A percentile compares a stretch with the other conserved stretches of the same genome.
Conservation (phyloP, 2,113 vertebrate genomes). For the Candoia aspera region DNA sequence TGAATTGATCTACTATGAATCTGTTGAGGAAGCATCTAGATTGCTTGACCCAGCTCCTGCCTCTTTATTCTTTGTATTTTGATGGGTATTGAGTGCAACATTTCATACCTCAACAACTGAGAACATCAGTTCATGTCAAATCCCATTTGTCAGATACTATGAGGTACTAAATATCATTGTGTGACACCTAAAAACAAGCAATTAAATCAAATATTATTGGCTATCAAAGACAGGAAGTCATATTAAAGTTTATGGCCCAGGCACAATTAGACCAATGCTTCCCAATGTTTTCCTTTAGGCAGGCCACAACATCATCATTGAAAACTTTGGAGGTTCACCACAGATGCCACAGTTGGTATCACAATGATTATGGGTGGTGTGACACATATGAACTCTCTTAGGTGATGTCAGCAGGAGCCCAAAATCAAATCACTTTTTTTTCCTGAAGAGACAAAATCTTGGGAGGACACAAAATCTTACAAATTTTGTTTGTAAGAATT, state of each 20-base stretch:
- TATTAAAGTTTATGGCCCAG: background rate
- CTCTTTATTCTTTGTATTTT: background rate
- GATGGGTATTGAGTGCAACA: background rate
- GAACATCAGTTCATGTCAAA: background rate
- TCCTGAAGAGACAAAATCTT: background rate
- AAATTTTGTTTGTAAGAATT: background rate
- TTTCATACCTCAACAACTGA: background rate
- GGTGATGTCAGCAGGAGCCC: background rate
- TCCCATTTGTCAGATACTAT: background rate
- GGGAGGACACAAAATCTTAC: background rate
- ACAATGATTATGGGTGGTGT: background rate
- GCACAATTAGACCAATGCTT: background rate
- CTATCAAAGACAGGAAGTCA: background rate
- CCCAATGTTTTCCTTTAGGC: background rate
- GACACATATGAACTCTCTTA: background rate
- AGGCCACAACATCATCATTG: background rate
- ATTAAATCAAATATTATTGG: background rate
- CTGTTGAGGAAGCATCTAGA: background rate
- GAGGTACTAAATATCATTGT: background rate
- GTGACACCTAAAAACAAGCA: background rate
- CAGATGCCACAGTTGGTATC: background rate
- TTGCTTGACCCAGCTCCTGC: background rate
- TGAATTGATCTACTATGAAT: background rate
- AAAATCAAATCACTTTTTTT: background rate
- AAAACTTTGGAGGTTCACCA: background rate